These are phyloP conservation scores for Corynorhinus townsendii DNA, from an alignment of 2,113 vertebrate species.

Conservation along the genomic window DNA sequence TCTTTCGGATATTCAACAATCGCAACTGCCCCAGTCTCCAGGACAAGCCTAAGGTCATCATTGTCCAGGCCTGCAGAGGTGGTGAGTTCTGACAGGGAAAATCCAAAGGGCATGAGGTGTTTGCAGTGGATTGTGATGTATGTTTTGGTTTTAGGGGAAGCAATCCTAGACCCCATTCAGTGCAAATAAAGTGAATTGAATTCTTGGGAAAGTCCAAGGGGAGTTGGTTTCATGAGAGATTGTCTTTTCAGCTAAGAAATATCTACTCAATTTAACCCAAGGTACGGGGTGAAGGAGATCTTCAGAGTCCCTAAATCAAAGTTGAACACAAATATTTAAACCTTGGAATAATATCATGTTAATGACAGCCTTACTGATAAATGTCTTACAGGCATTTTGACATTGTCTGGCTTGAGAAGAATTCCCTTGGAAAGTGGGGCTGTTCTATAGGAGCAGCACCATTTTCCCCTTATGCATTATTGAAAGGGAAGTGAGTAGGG, in stretches of 20 bases:
- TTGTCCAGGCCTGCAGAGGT: constrained; percentile 91
- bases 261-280: background rate
- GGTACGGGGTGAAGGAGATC: background rate
- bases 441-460: background rate
- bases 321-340: background rate
- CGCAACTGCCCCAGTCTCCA: constrained; percentile 76
- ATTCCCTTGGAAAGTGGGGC: background rate
- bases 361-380: background rate
- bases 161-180: too few species aligned
- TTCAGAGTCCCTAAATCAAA: background rate
- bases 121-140: background rate
- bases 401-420: background rate
- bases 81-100: constrained; percentile 66
- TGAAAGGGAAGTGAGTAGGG: background rate
- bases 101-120: background rate
- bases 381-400: background rate
- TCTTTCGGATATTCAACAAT: constrained; percentile 84
- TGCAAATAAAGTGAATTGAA: background rate
- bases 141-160: background rate
- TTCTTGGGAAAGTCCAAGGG: background rate
- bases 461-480: background rate
- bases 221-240: background rate
- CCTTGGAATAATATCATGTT: background rate
- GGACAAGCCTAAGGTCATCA: constrained; percentile 89
- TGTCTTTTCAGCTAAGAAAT: background rate